Percentiles rank a stretch among this genome's conserved stretches.
These are phyloP conservation scores for Eurypyga helias DNA, from an alignment of 2,113 vertebrate genomes.

Conservation along the genomic window DNA sequence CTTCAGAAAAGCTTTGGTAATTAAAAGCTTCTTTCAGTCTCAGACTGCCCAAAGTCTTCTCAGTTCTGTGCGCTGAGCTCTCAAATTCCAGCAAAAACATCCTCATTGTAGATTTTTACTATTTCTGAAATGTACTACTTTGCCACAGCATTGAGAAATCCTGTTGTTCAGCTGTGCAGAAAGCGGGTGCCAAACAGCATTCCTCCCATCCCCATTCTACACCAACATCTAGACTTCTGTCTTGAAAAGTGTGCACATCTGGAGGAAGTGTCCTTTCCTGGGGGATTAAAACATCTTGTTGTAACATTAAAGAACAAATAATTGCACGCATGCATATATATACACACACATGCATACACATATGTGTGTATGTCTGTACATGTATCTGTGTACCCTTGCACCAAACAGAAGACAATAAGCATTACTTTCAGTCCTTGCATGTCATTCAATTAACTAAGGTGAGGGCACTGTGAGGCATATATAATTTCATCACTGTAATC, in stretches of 20 bases:
- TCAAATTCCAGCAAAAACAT: neutral
- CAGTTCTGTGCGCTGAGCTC: neutral
- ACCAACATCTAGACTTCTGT: neutral
- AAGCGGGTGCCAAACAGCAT: neutral
- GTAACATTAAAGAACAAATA: neutral
- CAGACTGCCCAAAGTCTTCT: neutral
- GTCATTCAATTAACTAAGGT: neutral
- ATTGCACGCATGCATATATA: accelerated
- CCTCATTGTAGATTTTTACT: neutral
- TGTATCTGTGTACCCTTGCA: neutral
- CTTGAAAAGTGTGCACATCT: neutral
- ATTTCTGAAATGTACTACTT: neutral
- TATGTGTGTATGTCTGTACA: neutral
- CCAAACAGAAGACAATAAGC: neutral
- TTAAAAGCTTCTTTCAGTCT: neutral
- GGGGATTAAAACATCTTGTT: neutral
- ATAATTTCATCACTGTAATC: neutral
- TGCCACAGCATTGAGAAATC: neutral
- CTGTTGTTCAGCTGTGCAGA: neutral
- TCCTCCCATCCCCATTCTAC: neutral
- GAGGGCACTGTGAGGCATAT: neutral
- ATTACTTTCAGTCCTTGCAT: neutral
- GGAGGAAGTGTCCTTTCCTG: neutral
- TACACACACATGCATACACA: accelerated
- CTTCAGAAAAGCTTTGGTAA: neutral